phyloP scores from a whole-genome alignment of 2,797 vertebrate genomes.

The Characodon lateralis region DNA sequence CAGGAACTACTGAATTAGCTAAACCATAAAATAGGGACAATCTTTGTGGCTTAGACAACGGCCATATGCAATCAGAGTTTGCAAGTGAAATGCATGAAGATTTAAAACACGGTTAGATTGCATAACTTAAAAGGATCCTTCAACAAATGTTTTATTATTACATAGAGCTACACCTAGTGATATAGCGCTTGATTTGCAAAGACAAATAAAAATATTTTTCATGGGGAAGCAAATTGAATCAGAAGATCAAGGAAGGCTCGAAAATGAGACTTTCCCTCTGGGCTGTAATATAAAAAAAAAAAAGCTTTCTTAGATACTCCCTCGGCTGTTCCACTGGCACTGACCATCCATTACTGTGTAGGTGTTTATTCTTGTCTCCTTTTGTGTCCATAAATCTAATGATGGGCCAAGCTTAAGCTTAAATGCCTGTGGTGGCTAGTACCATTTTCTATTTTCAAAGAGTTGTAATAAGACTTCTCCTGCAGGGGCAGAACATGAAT shows the following conservation, averaged over 20 bases:
- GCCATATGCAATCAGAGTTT: neutral
- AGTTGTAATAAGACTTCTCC: neutral
- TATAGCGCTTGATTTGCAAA: neutral
- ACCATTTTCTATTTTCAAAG: neutral
- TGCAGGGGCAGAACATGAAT: neutral
- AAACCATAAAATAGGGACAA: too few relatives aligned
- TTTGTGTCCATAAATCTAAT: neutral
- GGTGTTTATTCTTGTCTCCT: neutral
- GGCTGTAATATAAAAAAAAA: neutral
- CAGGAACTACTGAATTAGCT: neutral
- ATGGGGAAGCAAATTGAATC: neutral
- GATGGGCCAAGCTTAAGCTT: neutral
- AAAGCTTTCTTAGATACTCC: neutral
- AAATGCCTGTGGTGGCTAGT: neutral
- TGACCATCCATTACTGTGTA: neutral
- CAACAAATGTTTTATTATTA: neutral
- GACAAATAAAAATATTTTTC: neutral
- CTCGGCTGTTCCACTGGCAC: neutral
- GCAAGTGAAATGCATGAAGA: too few relatives aligned
- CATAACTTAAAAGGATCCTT: neutral
- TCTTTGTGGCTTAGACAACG: too few relatives aligned
- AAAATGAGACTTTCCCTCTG: neutral
- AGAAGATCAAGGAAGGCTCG: neutral
- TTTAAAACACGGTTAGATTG: neutral
- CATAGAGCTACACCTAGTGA: neutral